Conservation (phyloP, 2,888 invertebrate genomes). For the Sinodicranocentrus sp. region DNA sequence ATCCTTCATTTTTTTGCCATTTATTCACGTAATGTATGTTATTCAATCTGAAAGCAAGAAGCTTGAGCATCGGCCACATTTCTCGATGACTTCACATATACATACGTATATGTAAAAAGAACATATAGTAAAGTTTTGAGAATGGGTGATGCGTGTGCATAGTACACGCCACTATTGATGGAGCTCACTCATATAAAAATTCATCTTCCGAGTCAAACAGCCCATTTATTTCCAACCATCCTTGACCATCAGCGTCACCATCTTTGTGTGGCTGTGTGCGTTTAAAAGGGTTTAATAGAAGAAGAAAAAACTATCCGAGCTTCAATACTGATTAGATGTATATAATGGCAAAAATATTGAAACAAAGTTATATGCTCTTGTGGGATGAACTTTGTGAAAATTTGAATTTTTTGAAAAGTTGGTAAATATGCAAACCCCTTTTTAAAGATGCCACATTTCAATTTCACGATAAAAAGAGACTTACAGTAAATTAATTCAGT, state of each 20-base stretch:
- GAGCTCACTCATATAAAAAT: constrained; percentile 53
- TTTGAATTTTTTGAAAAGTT: too few species aligned
- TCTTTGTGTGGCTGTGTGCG: constrained; percentile 53
- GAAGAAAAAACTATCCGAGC: too few species aligned
- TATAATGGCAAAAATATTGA: too few species aligned
- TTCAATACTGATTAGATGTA: too few species aligned
- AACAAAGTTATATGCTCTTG: too few species aligned
- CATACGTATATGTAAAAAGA: too few species aligned
- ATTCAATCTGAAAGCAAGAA: constrained; percentile 28
- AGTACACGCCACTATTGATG: constrained; percentile 12
- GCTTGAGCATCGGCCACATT: constrained; percentile 17
- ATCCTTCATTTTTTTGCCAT: constrained; percentile 6
- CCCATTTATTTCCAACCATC: constrained; percentile 73
- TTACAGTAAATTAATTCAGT: too few species aligned
- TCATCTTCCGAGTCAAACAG: constrained; percentile 72
- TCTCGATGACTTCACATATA: constrained; percentile 25
- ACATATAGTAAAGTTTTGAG: constrained; percentile 6
- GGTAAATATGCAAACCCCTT: too few species aligned
- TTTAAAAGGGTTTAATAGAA: too few species aligned
- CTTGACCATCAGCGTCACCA: constrained; percentile 73
- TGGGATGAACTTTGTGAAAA: too few species aligned
- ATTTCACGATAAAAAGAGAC: too few species aligned
- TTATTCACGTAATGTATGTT: constrained; percentile 29
- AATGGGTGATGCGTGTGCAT: constrained; percentile 29
- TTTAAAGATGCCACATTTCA: too few species aligned